Evolutionary conservation across 2,113 vertebrate species (phyloP), one percentile per base, ranked within the genome.

Genomic region (Crotophaga sulcirostris): DNA sequence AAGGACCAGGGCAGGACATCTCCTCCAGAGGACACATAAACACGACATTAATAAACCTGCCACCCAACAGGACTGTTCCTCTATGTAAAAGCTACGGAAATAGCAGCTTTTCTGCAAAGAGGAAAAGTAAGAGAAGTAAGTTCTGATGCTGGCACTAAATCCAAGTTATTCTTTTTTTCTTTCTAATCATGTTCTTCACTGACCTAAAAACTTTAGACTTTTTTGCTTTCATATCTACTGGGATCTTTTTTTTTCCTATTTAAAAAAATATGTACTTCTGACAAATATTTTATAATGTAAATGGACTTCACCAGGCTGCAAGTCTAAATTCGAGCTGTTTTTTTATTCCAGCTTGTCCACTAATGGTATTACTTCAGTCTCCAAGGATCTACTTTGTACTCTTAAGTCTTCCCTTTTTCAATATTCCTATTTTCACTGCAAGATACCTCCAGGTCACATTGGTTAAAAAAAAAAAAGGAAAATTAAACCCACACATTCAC

Each of bases 211-310:
- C 86, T 55, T 66, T 33, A 81, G 49, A 75, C 20, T 47, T 87
- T 70, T 83, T 89, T 77, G 56, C 88, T 90, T 95, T 82, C 25
- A 74, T 56, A 90, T 84, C 75, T 85, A 91, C 42, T 29, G 40
- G 34, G 2, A n/a, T n/a, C n/a, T 1, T 5, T 25, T 72, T 78
- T 85, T 94, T 92, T 84, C 38, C 79, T 97, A 84, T 94, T 97
- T 95, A 93, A 97, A 97, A 97, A 98, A 96, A 95, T 92, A 97
- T 98, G 93, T 70, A 90, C 68, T 96, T 97, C 95, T 96, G 94
- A 96, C 93, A 97, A 97, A 98, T 95, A 96, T 96, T 98, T 97
- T 95, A 97, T 97, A 97, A 94, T 90, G 62, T 96, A 96, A 88
- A 95, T 87, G 95, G 96, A 96, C 93, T 97, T 96, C 80, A 97